Percentiles rank a stretch among this genome's conserved stretches.
These are phyloP conservation scores for Girardinus metallicus DNA, from an alignment of 2,797 vertebrate genomes.

Conservation along the genomic window DNA sequence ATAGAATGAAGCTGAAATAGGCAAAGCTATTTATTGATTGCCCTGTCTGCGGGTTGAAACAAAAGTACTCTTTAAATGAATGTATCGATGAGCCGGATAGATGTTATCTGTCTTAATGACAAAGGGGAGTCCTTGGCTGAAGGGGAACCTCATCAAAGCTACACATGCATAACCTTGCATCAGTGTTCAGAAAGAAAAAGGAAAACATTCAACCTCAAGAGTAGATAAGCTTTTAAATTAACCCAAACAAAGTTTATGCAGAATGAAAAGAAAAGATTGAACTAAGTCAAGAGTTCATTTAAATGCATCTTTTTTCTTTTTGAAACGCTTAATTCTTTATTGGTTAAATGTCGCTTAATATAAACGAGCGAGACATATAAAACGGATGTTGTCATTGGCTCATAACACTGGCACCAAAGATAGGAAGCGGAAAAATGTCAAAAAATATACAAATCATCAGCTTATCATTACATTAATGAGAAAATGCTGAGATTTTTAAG, in stretches of 20 bases:
- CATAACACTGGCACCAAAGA: background rate
- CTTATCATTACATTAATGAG: background rate
- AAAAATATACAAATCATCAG: background rate
- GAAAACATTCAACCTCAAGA: conserved; percentile 21
- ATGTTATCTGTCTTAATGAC: conserved; percentile 76
- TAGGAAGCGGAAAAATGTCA: background rate
- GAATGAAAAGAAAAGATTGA: background rate
- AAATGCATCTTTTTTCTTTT: background rate
- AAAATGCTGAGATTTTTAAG: background rate
- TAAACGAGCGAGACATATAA: background rate
- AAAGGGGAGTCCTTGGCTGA: conserved; percentile 69
- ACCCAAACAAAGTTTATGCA: conserved; percentile 15
- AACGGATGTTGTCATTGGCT: background rate
- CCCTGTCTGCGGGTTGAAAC: conserved; percentile 65
- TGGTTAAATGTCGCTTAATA: background rate
- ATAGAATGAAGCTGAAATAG: conserved; percentile 66
- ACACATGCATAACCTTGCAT: conserved; percentile 64
- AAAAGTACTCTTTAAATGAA: conserved; percentile 71
- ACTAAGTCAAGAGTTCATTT: background rate
- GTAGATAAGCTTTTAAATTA: conserved; percentile 51
- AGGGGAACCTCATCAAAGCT: conserved; percentile 71
- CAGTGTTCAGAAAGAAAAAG: conserved; percentile 9
- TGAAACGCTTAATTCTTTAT: background rate
- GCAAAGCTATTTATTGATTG: conserved; percentile 67
- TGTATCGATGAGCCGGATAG: conserved; percentile 61